Percentiles rank a stretch among this genome's conserved stretches.
Evolutionary conservation across 1,140 invertebrate species (phyloP).

Genomic region (Drosophila mojavensis): DNA sequence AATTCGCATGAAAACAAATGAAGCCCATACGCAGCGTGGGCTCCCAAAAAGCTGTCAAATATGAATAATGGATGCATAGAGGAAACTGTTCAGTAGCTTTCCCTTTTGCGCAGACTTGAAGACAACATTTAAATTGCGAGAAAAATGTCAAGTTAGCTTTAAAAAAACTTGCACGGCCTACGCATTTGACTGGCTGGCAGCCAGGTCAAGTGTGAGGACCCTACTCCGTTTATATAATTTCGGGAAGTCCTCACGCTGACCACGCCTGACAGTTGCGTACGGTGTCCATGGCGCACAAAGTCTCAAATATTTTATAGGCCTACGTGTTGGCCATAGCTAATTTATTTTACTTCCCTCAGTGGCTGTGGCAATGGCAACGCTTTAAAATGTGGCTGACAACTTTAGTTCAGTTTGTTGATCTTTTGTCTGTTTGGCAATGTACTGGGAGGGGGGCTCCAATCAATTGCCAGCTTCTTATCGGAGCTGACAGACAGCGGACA

Average conservation of each 20-base stretch:
- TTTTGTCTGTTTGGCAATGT: conserved; percentile 41
- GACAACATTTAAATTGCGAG: conserved; percentile 66
- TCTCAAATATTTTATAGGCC: conserved; percentile 62
- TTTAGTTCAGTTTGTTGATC: conserved; percentile 47
- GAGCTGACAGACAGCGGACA: conserved; percentile 52
- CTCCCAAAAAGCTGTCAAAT: conserved; percentile 63
- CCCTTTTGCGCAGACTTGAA: not conserved
- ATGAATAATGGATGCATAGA: conserved; percentile 64
- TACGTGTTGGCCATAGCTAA: conserved; percentile 76
- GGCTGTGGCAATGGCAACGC: conserved; percentile 5
- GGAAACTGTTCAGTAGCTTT: not conserved
- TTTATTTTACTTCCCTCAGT: conserved; percentile 60
- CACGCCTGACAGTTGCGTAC: conserved; percentile 58
- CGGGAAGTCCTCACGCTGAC: conserved; percentile 57
- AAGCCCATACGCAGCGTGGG: conserved; percentile 75
- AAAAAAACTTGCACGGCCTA: conserved; percentile 46
- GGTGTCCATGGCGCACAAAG: conserved; percentile 13
- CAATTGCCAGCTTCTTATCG: conserved; percentile 60
- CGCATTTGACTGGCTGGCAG: conserved; percentile 52
- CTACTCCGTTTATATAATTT: conserved; percentile 46
- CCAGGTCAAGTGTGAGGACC: conserved; percentile 58
- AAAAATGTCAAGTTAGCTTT: conserved; percentile 71
- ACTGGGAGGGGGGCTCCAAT: conserved; percentile 58
- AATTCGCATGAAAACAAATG: conserved; percentile 77
- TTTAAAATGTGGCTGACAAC: conserved; percentile 60